Evolutionary conservation across 2,888 invertebrate species (phyloP).

Genomic region (Nephrotoma guestfalica): DNA sequence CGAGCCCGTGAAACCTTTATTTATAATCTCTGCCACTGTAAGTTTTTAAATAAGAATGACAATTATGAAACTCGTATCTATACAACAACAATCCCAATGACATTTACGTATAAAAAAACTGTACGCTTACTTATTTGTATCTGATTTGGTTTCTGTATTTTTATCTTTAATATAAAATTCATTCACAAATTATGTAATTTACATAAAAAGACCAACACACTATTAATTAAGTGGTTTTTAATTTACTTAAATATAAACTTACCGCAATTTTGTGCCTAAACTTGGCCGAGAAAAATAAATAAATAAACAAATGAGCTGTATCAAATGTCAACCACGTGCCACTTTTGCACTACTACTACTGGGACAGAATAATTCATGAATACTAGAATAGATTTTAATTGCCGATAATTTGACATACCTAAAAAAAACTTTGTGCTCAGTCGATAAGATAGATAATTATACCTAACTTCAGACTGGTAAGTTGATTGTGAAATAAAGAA

Average conservation of each 20-base stretch:
- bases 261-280: neutral
- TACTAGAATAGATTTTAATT: neutral
- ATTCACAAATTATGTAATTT: neutral
- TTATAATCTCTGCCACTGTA: neutral
- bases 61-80: neutral
- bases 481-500: neutral
- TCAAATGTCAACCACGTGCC: neutral
- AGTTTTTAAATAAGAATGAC: neutral
- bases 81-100: neutral
- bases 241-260: neutral
- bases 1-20: neutral
- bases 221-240: neutral
- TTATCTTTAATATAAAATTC: neutral
- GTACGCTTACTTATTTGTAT: neutral
- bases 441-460: neutral
- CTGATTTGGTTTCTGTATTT: neutral
- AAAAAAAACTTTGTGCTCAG: neutral
- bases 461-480: neutral
- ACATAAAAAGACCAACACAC: neutral
- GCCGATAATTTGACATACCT: neutral
- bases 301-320: neutral
- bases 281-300: neutral
- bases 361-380: neutral
- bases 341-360: neutral
- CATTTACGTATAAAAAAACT: neutral